Evolutionary conservation across 2,888 invertebrate genomes (phyloP).

Genomic region (Noctua comes): DNA sequence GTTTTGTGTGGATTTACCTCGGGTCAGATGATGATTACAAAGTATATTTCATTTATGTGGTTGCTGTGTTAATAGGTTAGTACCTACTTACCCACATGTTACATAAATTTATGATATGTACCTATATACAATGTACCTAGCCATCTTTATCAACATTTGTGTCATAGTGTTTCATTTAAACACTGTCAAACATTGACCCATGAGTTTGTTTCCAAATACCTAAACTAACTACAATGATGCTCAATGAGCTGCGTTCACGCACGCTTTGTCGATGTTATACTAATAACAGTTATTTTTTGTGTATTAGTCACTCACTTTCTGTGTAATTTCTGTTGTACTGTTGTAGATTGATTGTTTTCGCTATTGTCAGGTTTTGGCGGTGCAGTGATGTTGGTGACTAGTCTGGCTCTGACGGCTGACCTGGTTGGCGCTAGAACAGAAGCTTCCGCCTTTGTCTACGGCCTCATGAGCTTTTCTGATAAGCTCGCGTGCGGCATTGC

Average conservation of each 20-base stretch:
- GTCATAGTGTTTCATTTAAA: slow-evolving; percentile 11
- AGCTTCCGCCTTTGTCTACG: slow-evolving; percentile 97
- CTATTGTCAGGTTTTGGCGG: slow-evolving; percentile 92
- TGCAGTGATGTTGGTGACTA: slow-evolving; percentile 96
- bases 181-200: not conserved
- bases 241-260: slow-evolving; percentile 32
- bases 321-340: not conserved
- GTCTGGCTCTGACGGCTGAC: slow-evolving; percentile 96
- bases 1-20: slow-evolving; percentile 93
- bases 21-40: slow-evolving; percentile 88
- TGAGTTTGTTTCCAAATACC: slow-evolving; percentile 21
- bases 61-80: slow-evolving; percentile 93
- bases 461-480: slow-evolving; percentile 97
- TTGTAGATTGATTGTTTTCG: not conserved
- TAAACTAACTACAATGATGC: slow-evolving; percentile 8
- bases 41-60: slow-evolving; percentile 92
- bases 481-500: slow-evolving; percentile 97
- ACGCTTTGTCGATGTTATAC: slow-evolving; percentile 15
- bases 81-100: slow-evolving; percentile 51
- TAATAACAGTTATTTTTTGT: slow-evolving; percentile 26
- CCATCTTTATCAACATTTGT: slow-evolving; percentile 9
- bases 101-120: slow-evolving; percentile 20
- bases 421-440: slow-evolving; percentile 95
- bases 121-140: slow-evolving; percentile 22
- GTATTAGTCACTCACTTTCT: slow-evolving; percentile 18